Base-by-base conservation (phyloP, 2,113 vertebrate species). In the Labeo rohita region DNA sequence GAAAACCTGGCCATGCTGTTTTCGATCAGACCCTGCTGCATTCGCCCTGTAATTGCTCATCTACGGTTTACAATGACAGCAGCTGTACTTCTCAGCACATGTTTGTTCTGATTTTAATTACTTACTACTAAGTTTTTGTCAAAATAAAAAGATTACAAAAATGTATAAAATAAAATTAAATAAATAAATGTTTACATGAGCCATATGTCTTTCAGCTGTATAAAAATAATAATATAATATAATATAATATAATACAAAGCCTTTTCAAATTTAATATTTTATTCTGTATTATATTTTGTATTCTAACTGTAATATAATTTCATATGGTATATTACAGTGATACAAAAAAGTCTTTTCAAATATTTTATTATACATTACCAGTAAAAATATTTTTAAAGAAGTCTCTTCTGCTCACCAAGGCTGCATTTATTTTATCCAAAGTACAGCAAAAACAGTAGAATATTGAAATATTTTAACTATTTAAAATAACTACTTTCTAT, bases 1-100 rank as follows among this genome's bases (percentile, higher is more conserved):
- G 18, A 80, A 86, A 84, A 84, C 45, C 77, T 82, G 77, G 10
- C 59, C 34, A 80, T 86, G 73, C 63, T 75, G 34, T 66, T 86
- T 59, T 82, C 59, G 45, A 47, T 15, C 49, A 56, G 65, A 78
- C 18, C 49, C 28, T 70, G 50, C 39, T 65, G 70, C 10, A 65
- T 15, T 84, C 5, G 28, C 72, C 70, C 70, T 75, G 36, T 49
- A 77, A n/a, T n/a, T 45, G 59, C 50, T 77, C 59, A 66, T 63
- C 59, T 18, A 23, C 13, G 23, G n/a, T 36, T 61, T 54, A 18
- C 36, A 15, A 56, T 50, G 39, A 49, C 7, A 68, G 10, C 52
- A 61, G 56, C 56, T 21, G 36, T 21, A 6, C 16, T 63, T n/a
- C 34, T 59, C 13, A 73, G 21, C 6, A 21, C 21, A n/a, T 16